Base-by-base conservation (phyloP, 2,888 invertebrate species). In the Brachynemurus nebulosus region DNA sequence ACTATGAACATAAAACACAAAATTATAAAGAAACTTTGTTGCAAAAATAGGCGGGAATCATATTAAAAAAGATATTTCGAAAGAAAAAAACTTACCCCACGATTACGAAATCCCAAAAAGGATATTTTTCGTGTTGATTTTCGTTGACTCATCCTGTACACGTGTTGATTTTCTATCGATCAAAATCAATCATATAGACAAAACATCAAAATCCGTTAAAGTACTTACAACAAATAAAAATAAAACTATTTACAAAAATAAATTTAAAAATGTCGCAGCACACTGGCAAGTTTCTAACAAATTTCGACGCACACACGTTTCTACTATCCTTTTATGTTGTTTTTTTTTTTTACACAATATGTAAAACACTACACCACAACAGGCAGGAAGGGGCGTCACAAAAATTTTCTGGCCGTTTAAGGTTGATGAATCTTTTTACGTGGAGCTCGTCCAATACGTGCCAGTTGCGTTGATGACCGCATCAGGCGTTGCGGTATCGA, bases 381-480 rank as follows among this genome's bases (percentile, higher is more conserved):
- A n/a, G n/a, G n/a, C n/a, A n/a, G n/a, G n/a, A n/a, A n/a, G n/a
- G n/a, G n/a, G n/a, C n/a, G n/a, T n/a, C n/a, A n/a, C n/a, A n/a
- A n/a, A n/a, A n/a, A n/a, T n/a, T n/a, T n/a, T n/a, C n/a, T n/a
- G n/a, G 8, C 27, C 12, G 20, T 44, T 38, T 44, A 44, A 12
- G 44, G 44, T 30, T 44, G 44, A 18, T 44, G 44, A 20, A 44
- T 44, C 44, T 38, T 44, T 30, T 44, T 44, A 5, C 44, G 9
- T 23, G 44, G 44, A 18, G 44, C 38, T 23, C 44, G 23, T 14
- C 44, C 44, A 25, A 25, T 44, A 20, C 44, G 19, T 12, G 30
- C 16, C 21, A 44, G 30, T 44, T 44, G 44, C 38, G 44, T 35
- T 25, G 44, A 37, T 17, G 37, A 18, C 38, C 44, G 23, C 44